Percentiles rank a stretch among this genome's conserved stretches.
Evolutionary conservation across 2,113 vertebrate genomes (phyloP).

Genomic region (Perccottus glenii): DNA sequence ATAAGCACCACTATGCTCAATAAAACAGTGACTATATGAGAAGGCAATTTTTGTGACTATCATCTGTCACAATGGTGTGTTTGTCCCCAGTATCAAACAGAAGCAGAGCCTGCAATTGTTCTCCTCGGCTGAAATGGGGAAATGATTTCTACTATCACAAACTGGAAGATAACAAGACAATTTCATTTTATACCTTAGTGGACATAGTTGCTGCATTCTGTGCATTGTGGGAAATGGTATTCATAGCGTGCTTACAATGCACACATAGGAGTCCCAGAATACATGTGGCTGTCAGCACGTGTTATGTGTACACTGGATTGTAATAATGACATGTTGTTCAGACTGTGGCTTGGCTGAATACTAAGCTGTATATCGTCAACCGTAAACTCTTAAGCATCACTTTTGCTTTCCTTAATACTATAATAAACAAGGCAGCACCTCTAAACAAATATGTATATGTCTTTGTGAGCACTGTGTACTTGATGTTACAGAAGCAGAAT

Average conservation of each 20-base stretch:
- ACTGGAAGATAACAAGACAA: conserved; percentile 59
- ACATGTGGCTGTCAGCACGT: conserved; percentile 45
- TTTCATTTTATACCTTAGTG: conserved; percentile 70
- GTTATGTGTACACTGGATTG: conserved; percentile 21
- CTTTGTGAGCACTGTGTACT: conserved; percentile 28
- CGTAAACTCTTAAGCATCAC: conserved; percentile 39
- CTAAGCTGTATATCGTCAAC: conserved; percentile 50
- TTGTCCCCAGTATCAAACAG: conserved; percentile 15
- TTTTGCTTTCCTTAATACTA: conserved; percentile 27
- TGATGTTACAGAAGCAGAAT: conserved; percentile 58
- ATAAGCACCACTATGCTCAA: conserved; percentile 15
- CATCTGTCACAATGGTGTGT: conserved; percentile 23
- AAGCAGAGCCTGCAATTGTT: conserved; percentile 22
- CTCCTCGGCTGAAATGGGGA: conserved; percentile 27
- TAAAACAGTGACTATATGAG: conserved; percentile 43
- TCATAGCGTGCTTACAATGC: conserved; percentile 64
- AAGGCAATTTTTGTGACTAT: conserved; percentile 36
- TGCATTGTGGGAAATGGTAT: conserved; percentile 61
- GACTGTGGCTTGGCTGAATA: conserved; percentile 38
- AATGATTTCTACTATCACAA: conserved; percentile 39
- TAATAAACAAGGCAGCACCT: conserved; percentile 14
- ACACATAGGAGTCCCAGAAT: conserved; percentile 35
- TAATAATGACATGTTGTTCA: conserved; percentile 65
- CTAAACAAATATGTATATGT: conserved; percentile 28
- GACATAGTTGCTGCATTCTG: conserved; percentile 37